These are phyloP conservation scores for Anticlea derivata DNA, from an alignment of 2,888 invertebrate genomes.

Conservation along the genomic window DNA sequence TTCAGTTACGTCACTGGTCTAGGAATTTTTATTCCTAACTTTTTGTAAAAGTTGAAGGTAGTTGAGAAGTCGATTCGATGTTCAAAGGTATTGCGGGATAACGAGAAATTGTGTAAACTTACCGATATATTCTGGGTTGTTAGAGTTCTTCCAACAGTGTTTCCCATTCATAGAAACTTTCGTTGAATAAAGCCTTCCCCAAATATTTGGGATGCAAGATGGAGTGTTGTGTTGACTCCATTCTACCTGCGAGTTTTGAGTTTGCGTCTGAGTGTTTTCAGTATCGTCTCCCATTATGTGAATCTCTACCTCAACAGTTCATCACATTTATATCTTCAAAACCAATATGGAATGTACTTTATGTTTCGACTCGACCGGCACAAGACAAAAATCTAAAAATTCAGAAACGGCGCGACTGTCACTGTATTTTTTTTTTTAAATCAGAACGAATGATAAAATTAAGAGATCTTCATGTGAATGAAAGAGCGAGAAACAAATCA, in stretches of 20 bases:
- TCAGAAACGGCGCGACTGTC: no score
- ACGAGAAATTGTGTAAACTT: constrained; percentile 32
- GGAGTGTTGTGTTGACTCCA: constrained; percentile 74
- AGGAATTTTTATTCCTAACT: no score
- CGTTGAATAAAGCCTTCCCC: constrained; percentile 80
- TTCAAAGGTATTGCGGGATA: neutral
- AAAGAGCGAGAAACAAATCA: no score
- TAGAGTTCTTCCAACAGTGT: constrained; percentile 60
- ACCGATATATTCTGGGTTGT: constrained; percentile 70
- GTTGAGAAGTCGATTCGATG: neutral
- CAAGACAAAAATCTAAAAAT: no score
- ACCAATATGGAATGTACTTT: no score
- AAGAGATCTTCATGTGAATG: no score
- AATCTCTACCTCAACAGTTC: constrained; percentile 10
- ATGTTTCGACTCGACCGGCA: no score
- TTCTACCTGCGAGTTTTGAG: constrained; percentile 74
- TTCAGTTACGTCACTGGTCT: no score
- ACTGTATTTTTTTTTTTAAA: no score
- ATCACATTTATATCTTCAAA: neutral
- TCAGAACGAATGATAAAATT: no score
- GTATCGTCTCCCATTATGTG: constrained; percentile 63
- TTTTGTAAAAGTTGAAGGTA: constrained; percentile 25
- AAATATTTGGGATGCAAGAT: constrained; percentile 67
- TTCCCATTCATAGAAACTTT: constrained; percentile 57
- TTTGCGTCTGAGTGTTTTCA: constrained; percentile 75